These are phyloP conservation scores for Sebastolobus altivelis DNA, from an alignment of 2,797 vertebrate genomes.

Conservation along the genomic window DNA sequence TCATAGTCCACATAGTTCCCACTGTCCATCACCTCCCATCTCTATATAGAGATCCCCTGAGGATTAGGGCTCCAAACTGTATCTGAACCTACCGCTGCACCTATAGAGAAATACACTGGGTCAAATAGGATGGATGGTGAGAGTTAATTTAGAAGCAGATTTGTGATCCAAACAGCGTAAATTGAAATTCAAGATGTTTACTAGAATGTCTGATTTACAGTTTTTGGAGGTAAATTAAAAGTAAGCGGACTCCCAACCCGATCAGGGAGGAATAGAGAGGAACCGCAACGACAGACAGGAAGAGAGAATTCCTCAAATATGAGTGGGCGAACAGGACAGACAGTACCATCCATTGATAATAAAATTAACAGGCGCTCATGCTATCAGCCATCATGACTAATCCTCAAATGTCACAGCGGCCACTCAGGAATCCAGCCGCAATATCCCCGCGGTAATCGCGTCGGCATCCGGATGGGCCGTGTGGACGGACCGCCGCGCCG, in stretches of 20 bases:
- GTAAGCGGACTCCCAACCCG: too few relatives aligned
- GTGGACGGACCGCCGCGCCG: neutral
- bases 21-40: slow-evolving; percentile 57
- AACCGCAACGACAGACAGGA: slow-evolving; percentile 9
- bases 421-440: slow-evolving; percentile 61
- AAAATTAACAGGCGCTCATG: slow-evolving; percentile 63
- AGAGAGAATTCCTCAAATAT: slow-evolving; percentile 41
- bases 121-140: neutral
- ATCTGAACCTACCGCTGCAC: slow-evolving; percentile 11
- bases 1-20: slow-evolving; percentile 53
- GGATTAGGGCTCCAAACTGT: slow-evolving; percentile 46
- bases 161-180: neutral
- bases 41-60: slow-evolving; percentile 36
- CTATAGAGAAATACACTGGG: neutral
- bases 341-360: slow-evolving; percentile 67
- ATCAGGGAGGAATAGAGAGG: neutral
- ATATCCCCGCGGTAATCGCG: slow-evolving; percentile 72
- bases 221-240: neutral
- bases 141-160: neutral
- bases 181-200: neutral
- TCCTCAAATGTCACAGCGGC: slow-evolving; percentile 72
- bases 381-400: slow-evolving; percentile 71
- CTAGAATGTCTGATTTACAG: neutral
- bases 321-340: slow-evolving; percentile 36
- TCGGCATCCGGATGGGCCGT: slow-evolving; percentile 65